phyloP scores from a whole-genome alignment of 2,888 invertebrate species.

The Ethmia dodecea region DNA sequence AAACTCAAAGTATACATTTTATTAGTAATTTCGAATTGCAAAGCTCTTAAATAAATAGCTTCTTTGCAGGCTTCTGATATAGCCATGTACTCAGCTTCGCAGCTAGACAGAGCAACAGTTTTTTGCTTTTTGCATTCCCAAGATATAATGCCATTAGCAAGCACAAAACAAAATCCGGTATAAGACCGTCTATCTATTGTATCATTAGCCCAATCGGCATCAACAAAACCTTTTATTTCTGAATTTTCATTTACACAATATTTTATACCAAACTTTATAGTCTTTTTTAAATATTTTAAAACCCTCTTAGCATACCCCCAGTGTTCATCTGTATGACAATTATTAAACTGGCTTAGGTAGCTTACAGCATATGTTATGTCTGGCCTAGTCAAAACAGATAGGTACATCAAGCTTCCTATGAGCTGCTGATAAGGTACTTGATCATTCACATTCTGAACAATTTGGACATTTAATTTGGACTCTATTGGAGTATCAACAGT shows the following conservation, averaged over 20 bases:
- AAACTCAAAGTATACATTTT: conserved; percentile 2
- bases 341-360: conserved; percentile 12
- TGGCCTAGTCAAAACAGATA: conserved; percentile 7
- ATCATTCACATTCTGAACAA: background rate
- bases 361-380: conserved; percentile 6
- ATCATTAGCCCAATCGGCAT: conserved; percentile 14
- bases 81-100: conserved; percentile 11
- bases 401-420: conserved; percentile 15
- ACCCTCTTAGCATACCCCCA: conserved; percentile 11
- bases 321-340: conserved; percentile 7
- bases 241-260: conserved; percentile 6
- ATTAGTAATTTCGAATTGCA: conserved; percentile 7
- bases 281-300: conserved; percentile 10
- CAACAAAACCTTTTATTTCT: conserved; percentile 9
- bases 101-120: conserved; percentile 9
- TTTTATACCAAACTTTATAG: conserved; percentile 8
- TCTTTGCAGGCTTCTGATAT: conserved; percentile 11
- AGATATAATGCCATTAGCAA: conserved; percentile 1
- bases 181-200: conserved; percentile 12
- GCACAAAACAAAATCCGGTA: conserved; percentile 8
- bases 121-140: conserved; percentile 13
- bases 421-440: conserved; percentile 10
- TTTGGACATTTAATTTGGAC: conserved; percentile 10
- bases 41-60: conserved; percentile 9
- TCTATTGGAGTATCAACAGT: conserved; percentile 15